Percentiles rank a stretch among this genome's conserved stretches.
These are phyloP conservation scores for Theocolax elegans DNA, from an alignment of 1,140 invertebrate species.

Conservation along the genomic window DNA sequence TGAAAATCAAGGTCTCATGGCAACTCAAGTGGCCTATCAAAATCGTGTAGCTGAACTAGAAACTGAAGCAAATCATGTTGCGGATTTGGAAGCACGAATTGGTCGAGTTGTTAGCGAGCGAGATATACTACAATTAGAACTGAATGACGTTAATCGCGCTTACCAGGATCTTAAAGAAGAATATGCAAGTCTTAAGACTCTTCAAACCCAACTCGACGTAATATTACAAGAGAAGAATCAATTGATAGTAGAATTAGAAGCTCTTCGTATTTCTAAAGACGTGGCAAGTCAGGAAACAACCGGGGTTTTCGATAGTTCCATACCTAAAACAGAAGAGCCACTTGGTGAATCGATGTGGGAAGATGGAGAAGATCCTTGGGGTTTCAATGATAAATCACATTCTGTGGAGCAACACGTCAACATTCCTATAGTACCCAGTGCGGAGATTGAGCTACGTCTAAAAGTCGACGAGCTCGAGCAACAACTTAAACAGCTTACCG, in stretches of 20 bases:
- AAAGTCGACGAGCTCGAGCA: conserved; percentile 53
- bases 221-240: conserved; percentile 39
- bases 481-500: conserved; percentile 66
- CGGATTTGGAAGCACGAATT: conserved; percentile 47
- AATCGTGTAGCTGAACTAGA: conserved; percentile 48
- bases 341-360: conserved; percentile 49
- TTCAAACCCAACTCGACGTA: conserved; percentile 37
- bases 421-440: conserved; percentile 40
- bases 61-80: conserved; percentile 44
- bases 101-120: conserved; percentile 36
- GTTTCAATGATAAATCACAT: conserved; percentile 69
- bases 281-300: background rate
- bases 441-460: conserved; percentile 39
- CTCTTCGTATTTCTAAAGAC: background rate
- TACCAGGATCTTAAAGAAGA: conserved; percentile 42
- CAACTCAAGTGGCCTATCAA: conserved; percentile 42
- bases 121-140: conserved; percentile 50
- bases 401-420: conserved; percentile 57
- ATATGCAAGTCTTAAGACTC: conserved; percentile 7
- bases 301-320: background rate
- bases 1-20: conserved; percentile 40
- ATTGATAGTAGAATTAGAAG: conserved; percentile 26
- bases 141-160: conserved; percentile 47
- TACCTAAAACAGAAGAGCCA: background rate
- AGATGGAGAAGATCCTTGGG: conserved; percentile 69